These are phyloP conservation scores for Pogonus chalceus DNA, from an alignment of 1,140 invertebrate genomes.

Conservation along the genomic window DNA sequence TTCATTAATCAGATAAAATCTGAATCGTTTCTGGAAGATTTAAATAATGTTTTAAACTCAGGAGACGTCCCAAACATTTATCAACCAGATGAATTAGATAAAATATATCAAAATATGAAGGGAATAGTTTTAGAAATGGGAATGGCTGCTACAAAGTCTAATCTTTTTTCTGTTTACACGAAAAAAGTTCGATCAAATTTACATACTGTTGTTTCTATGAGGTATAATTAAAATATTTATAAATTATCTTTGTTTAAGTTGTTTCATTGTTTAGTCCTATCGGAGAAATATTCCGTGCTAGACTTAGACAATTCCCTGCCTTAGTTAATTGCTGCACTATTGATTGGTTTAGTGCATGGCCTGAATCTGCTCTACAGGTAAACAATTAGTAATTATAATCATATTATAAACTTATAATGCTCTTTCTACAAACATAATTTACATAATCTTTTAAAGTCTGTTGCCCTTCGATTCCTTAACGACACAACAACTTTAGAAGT, in stretches of 20 bases:
- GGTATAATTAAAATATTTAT: constrained; percentile 32
- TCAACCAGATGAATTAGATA: constrained; percentile 50
- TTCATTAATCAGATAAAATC: constrained; percentile 44
- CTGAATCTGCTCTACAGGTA: constrained; percentile 48
- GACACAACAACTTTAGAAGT: constrained; percentile 44
- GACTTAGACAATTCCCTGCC: constrained; percentile 61
- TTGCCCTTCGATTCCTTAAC: constrained; percentile 39
- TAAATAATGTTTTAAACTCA: constrained; percentile 58
- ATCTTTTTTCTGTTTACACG: constrained; percentile 58
- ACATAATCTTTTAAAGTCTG: constrained; percentile 29
- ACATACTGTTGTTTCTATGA: constrained; percentile 54
- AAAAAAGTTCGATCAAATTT: constrained; percentile 52
- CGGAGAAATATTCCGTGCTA: constrained; percentile 52
- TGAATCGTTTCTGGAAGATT: constrained; percentile 56
- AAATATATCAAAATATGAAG: constrained; percentile 50
- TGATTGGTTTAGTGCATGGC: constrained; percentile 64
- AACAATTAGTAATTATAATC: constrained; percentile 7
- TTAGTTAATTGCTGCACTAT: constrained; percentile 67
- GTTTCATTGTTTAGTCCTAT: constrained; percentile 45
- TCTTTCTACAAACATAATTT: not conserved
- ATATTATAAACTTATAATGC: not conserved
- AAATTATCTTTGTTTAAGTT: constrained; percentile 1
- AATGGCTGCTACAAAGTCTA: constrained; percentile 58
- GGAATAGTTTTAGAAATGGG: constrained; percentile 50
- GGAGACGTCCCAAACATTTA: constrained; percentile 61